Percentiles rank a stretch among this genome's conserved stretches.
Evolutionary conservation across 2,888 invertebrate species (phyloP).

Genomic region (Eupsilia transversa): DNA sequence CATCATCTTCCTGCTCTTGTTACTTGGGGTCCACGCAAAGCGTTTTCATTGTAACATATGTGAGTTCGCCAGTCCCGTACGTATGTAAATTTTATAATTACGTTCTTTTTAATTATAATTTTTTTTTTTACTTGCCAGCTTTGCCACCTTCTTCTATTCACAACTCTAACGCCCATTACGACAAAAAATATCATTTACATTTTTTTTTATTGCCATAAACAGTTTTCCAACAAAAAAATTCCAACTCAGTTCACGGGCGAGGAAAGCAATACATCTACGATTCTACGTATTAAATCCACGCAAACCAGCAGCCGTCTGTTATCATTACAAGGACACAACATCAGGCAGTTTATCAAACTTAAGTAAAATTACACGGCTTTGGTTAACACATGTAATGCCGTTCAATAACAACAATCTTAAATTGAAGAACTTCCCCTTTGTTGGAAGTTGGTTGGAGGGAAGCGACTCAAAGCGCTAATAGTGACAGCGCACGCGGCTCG

Average conservation of each 20-base stretch:
- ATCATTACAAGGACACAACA: slow-evolving; percentile 37
- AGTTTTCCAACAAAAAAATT: slow-evolving; percentile 1
- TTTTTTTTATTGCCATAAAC: not conserved
- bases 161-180: not conserved
- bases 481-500: slow-evolving; percentile 60
- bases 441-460: slow-evolving; percentile 56
- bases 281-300: not conserved
- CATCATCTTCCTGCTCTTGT: not conserved
- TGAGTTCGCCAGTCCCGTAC: not conserved
- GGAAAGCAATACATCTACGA: not conserved
- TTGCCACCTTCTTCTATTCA: not conserved
- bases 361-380: slow-evolving; percentile 50
- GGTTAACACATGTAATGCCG: slow-evolving; percentile 48
- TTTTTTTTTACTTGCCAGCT: not conserved
- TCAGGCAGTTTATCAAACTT: slow-evolving; percentile 42
- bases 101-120: not conserved
- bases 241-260: not conserved
- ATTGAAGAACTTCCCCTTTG: slow-evolving; percentile 68
- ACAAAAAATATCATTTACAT: too few relatives aligned
- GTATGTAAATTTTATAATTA: not conserved
- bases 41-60: not conserved
- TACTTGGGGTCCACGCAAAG: too few relatives aligned
- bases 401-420: slow-evolving; percentile 67
- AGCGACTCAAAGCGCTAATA: slow-evolving; percentile 57
- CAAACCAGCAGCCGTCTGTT: slow-evolving; percentile 13